phyloP scores from a whole-genome alignment of 2,113 vertebrate species.

The Oncorhynchus clarkii region DNA sequence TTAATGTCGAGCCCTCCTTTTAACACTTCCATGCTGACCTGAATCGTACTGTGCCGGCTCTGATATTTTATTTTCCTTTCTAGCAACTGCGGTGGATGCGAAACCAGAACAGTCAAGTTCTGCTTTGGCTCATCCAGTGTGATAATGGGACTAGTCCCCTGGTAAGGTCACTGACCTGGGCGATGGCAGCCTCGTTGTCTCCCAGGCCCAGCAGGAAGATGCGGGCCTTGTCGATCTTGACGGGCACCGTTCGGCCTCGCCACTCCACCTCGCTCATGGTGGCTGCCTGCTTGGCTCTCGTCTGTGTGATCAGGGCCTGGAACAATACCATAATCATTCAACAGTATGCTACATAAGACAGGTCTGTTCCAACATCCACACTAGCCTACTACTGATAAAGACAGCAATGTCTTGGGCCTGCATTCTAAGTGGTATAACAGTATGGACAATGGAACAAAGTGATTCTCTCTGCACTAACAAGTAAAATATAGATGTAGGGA shows the following conservation, averaged over 20 bases:
- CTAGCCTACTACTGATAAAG: not conserved
- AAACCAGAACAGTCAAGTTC: too few species aligned
- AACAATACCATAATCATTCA: not conserved
- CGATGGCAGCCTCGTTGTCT: constrained; percentile 91
- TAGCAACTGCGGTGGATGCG: too few species aligned
- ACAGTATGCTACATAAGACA: not conserved
- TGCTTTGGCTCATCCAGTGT: too few species aligned
- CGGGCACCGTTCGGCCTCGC: constrained; percentile 87
- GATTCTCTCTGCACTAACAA: too few species aligned
- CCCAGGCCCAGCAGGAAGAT: constrained; percentile 91
- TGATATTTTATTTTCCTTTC: too few species aligned
- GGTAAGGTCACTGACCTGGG: constrained; percentile 76
- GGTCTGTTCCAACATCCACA: not conserved
- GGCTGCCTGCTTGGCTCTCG: constrained; percentile 93
- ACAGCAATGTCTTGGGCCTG: too few species aligned
- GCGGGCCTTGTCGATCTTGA: constrained; percentile 95
- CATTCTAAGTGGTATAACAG: too few species aligned
- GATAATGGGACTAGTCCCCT: too few species aligned
- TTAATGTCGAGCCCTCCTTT: too few species aligned
- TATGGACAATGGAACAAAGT: too few species aligned
- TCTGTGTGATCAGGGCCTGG: constrained; percentile 90
- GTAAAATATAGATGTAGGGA: not conserved
- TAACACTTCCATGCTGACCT: too few species aligned
- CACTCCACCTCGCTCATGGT: constrained; percentile 98
- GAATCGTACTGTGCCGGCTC: too few species aligned